Base-by-base conservation (phyloP, 1,140 invertebrate genomes). In the Plectrocnemia conspersa region DNA sequence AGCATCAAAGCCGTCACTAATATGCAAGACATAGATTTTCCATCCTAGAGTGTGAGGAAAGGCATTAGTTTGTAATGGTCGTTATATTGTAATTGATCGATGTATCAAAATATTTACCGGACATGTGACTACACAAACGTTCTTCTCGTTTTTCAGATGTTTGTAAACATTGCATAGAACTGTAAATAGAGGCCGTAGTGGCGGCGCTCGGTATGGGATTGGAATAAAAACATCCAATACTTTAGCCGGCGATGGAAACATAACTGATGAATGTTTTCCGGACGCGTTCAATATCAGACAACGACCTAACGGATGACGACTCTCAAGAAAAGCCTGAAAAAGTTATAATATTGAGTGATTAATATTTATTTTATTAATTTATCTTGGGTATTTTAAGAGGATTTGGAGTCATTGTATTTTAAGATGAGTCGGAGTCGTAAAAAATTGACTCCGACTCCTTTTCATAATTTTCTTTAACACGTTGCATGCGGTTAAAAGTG, bases 111-210 rank as follows among this genome's bases (percentile, higher is more conserved):
- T 23, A 3, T 79, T 79, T 67, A 91, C 89, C 70, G 82, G 80
- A 64, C 92, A 96, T 66, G 94, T 91, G 25, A 96, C 78, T 9
- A 95, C 86, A 57, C 88, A 85, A 11, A 92, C 80, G 65, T 89
- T 88, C 62, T 85, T 83, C 2, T 85, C 82, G 69, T 92, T 89
- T 29, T 84, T 83, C 10, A 96, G 72, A 71, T 89, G 94, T 53
- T 86, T 81, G 70, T 91, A 88, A 75, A 97, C 91, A 68, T 91
- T 88, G 64, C 89, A 83, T 64, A 90, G 86, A 15, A 94, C 75
- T 24, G 79, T 84, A 74, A 91, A 93, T 13, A 93, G 75, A 0
- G 84, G 83, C 40, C 86, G 80, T 5, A 93, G 69, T 15, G 90
- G 75, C 0, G 91, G 91, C 1, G 91, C 85, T 45, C 79, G 63